A percentile compares a stretch with the other conserved stretches of the same genome.
These are phyloP conservation scores for Marisa cornuarietis DNA, from an alignment of 1,140 invertebrate species.

Conservation along the genomic window DNA sequence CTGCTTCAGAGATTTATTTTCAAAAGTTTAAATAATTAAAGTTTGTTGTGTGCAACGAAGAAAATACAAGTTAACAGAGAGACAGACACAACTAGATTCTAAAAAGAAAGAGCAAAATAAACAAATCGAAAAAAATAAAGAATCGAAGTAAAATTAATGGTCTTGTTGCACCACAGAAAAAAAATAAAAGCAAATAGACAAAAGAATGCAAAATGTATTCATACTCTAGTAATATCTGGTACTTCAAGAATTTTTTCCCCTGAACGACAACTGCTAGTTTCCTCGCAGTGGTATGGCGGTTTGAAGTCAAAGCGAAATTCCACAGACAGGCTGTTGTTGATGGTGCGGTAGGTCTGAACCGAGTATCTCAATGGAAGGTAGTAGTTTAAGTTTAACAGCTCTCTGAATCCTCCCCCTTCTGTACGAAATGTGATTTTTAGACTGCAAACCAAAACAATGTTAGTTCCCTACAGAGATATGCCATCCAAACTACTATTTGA, in stretches of 20 bases:
- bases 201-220: not conserved
- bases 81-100: fast-evolving
- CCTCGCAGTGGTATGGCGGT: not conserved
- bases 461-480: too few species aligned
- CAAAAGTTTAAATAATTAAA: too few species aligned
- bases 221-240: not conserved
- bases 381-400: not conserved
- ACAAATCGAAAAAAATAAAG: too few species aligned
- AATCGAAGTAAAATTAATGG: too few species aligned
- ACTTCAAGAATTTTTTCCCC: not conserved
- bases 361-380: not conserved
- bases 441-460: not conserved
- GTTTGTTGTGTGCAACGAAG: too few species aligned
- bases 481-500: too few species aligned
- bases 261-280: not conserved
- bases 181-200: too few species aligned
- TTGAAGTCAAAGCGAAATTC: constrained; percentile 16
- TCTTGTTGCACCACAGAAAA: too few species aligned
- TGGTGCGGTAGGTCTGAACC: not conserved
- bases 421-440: constrained; percentile 3
- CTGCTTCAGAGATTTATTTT: too few species aligned
- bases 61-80: too few species aligned
- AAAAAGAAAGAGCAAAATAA: too few species aligned
- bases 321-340: not conserved
- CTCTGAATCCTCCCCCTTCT: not conserved